These are phyloP conservation scores for Omphaloscelis lunosa DNA, from an alignment of 2,888 invertebrate species.

Conservation along the genomic window DNA sequence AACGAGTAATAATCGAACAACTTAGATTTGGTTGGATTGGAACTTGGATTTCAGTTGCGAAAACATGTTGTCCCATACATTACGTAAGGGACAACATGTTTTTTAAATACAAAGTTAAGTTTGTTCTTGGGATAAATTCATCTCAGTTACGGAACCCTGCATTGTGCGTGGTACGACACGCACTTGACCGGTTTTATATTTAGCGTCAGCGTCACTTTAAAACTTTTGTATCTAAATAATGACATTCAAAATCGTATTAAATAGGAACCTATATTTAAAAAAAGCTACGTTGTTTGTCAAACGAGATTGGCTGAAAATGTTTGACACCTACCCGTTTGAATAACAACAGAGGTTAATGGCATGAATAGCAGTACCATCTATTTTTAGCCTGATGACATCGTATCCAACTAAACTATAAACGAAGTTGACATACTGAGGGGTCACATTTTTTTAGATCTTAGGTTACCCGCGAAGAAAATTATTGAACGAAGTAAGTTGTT, in stretches of 20 bases:
- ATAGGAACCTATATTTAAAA: constrained; percentile 20
- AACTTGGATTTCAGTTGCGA: too few species aligned
- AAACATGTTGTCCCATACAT: too few species aligned
- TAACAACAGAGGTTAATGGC: constrained; percentile 9
- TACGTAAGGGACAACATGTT: too few species aligned
- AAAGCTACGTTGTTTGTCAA: not conserved
- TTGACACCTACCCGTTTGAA: not conserved
- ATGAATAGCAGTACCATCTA: constrained; percentile 11
- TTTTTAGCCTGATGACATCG: constrained; percentile 10
- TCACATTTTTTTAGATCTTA: not conserved
- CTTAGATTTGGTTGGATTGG: too few species aligned
- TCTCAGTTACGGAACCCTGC: too few species aligned
- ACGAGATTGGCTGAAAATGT: constrained; percentile 6
- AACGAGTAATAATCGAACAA: too few species aligned
- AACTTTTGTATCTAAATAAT: constrained; percentile 25
- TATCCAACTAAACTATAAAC: not conserved
- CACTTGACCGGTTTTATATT: constrained; percentile 7
- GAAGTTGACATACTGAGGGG: not conserved
- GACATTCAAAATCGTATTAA: constrained; percentile 11
- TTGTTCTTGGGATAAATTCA: too few species aligned
- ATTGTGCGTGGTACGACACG: too few species aligned
- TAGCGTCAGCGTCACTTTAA: constrained; percentile 7
- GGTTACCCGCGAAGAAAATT: not conserved
- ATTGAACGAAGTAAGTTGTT: not conserved
- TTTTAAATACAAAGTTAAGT: too few species aligned